A percentile compares a stretch with the other conserved stretches of the same genome.
These are phyloP conservation scores for Crocodylus rhombifer DNA, from an alignment of 2,797 vertebrate genomes.

Conservation along the genomic window DNA sequence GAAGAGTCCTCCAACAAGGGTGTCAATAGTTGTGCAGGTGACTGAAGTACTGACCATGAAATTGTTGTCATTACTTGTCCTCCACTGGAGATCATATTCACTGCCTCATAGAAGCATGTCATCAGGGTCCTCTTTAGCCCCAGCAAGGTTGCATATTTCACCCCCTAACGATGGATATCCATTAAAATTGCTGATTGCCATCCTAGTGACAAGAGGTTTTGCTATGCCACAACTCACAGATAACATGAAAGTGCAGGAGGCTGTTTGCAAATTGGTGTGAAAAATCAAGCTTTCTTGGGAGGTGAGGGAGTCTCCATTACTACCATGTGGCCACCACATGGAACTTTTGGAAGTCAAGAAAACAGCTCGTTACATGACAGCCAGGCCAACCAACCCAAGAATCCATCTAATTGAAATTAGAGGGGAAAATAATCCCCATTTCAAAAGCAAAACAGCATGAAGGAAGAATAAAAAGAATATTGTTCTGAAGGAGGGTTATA, in stretches of 20 bases:
- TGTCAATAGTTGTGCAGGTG: not conserved
- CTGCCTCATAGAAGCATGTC: not conserved
- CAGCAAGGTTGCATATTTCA: not conserved
- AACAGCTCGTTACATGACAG: not conserved
- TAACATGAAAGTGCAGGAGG: not conserved
- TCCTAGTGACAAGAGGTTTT: not conserved
- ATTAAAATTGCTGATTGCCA: not conserved
- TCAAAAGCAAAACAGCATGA: not conserved
- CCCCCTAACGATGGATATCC: not conserved
- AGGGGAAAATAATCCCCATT: not conserved
- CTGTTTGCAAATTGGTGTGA: not conserved
- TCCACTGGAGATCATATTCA: not conserved
- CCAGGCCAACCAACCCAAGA: not conserved
- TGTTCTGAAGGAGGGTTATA: not conserved
- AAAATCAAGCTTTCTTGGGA: not conserved
- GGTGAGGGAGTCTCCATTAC: not conserved
- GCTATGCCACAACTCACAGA: not conserved
- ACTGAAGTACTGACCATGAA: not conserved
- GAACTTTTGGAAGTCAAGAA: conserved; percentile 1
- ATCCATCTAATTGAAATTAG: not conserved
- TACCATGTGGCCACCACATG: not conserved
- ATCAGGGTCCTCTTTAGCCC: not conserved
- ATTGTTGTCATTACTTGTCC: not conserved
- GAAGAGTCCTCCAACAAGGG: not conserved
- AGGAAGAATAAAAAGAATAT: not conserved